Evolutionary conservation across 2,113 vertebrate genomes (phyloP), one percentile per base, ranked within the genome.

Genomic region (Phrynocephalus versicolor): DNA sequence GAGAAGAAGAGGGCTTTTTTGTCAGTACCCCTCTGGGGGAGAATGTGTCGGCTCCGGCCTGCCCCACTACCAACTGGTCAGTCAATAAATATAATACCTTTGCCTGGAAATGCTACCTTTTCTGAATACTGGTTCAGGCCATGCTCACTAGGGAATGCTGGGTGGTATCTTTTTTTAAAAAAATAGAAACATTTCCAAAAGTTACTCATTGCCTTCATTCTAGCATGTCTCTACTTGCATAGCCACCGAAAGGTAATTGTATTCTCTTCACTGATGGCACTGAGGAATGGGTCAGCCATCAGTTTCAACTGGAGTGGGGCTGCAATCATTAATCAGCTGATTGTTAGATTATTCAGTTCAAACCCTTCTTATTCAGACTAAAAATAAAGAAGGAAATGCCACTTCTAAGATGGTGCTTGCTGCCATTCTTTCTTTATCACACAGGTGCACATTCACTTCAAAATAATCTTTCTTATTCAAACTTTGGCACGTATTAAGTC

Each of bases 41-140:
- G 67, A 83, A 25, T 27, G 65, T 3, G 1, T 25, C 14, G 37
- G 71, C 73, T 0, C 70, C 78, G 18, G 85, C 73, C 51, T 90
- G 90, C 92, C 87, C 80, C 64, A 60, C 77, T 85, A 89, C 84
- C 92, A 90, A 92, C 83, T 92, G 91, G 90, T 92, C 94, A 91
- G 95, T 93, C 93, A 91, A n/a, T n/a, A n/a, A n/a, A n/a, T n/a
- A n/a, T n/a, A n/a, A n/a, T n/a, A n/a, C n/a, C n/a, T n/a, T n/a
- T n/a, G 7, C 60, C 18, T 62, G 14, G 60, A 21, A 62, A 62
- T 62, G 62, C 25, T 64, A 27, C 21, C 25, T 64, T 64, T 51
- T 51, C 45, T 64, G 23, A 21, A 23, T 25, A 25, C 21, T 3
- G n/a, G 65, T 2, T 67, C 21, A 4, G 25, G 64, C 25, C 64